A percentile compares a stretch with the other conserved stretches of the same genome.
Conservation (phyloP, 1,140 invertebrate species). For the Homalodisca vitripennis region DNA sequence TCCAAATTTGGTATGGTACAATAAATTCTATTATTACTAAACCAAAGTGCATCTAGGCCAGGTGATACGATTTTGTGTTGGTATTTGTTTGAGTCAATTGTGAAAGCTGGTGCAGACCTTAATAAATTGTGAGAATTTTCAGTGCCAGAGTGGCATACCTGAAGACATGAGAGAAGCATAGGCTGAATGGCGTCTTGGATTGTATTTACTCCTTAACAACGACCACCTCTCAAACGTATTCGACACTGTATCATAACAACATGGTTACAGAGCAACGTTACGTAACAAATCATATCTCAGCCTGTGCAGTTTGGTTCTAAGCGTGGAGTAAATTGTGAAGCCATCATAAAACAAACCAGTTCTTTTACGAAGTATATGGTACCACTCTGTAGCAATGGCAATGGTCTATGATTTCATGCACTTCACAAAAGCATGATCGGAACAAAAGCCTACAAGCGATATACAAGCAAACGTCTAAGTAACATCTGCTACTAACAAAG, state of each 20-base stretch:
- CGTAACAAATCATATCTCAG: no score
- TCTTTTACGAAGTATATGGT: no score
- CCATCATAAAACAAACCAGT: no score
- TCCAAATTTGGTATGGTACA: no score
- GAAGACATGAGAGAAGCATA: conserved; percentile 39
- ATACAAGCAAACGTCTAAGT: neutral
- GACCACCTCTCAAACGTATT: conserved; percentile 40
- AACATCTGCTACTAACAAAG: no score
- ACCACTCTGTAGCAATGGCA: no score
- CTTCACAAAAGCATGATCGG: neutral
- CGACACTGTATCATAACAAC: conserved; percentile 35
- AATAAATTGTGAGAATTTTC: neutral
- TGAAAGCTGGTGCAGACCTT: no score
- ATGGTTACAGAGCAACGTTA: no score
- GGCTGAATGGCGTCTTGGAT: conserved; percentile 41
- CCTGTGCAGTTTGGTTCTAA: neutral
- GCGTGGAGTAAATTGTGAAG: no score
- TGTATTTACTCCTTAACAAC: conserved; percentile 42
- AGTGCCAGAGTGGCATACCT: conserved; percentile 34
- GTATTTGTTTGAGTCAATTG: no score
- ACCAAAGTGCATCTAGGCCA: neutral
- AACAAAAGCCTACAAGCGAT: conserved; percentile 13
- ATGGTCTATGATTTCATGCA: neutral
- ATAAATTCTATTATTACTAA: no score
- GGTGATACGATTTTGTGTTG: no score